Percentiles rank a stretch among this genome's conserved stretches.
Evolutionary conservation across 1,140 invertebrate species (phyloP).

Genomic region (Heliconius hewitsoni): DNA sequence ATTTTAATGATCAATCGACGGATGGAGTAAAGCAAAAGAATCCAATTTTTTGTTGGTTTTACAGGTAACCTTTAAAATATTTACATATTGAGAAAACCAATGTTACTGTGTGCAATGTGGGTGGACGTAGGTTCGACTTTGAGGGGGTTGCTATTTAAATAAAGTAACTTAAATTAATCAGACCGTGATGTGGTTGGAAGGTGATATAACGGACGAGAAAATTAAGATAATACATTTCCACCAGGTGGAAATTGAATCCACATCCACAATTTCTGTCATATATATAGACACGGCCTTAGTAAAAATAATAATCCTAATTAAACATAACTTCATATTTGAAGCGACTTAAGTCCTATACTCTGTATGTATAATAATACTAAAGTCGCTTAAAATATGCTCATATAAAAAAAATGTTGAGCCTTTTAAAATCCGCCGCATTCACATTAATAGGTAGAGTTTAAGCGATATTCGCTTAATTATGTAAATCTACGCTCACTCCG

Average conservation of each 20-base stretch:
- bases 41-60: not conserved
- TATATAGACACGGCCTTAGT: no score
- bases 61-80: not conserved
- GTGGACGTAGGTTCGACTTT: not conserved
- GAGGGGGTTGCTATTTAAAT: not conserved
- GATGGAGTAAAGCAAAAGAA: not conserved
- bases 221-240: no score
- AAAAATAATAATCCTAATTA: no score
- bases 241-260: no score
- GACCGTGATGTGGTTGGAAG: no score
- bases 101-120: not conserved
- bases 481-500: conserved; percentile 51
- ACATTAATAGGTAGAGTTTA: conserved; percentile 14
- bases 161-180: no score
- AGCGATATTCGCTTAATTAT: conserved; percentile 48
- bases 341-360: not conserved
- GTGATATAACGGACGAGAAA: no score
- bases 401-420: not conserved
- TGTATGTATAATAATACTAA: not conserved
- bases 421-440: conserved; percentile 12
- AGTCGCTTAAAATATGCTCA: conserved; percentile 5
- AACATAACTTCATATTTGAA: not conserved
- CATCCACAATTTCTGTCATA: no score
- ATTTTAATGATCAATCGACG: conserved; percentile 65
- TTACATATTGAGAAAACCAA: not conserved